Conservation (phyloP, 1,140 invertebrate species). For the Neodiprion pinetum region DNA sequence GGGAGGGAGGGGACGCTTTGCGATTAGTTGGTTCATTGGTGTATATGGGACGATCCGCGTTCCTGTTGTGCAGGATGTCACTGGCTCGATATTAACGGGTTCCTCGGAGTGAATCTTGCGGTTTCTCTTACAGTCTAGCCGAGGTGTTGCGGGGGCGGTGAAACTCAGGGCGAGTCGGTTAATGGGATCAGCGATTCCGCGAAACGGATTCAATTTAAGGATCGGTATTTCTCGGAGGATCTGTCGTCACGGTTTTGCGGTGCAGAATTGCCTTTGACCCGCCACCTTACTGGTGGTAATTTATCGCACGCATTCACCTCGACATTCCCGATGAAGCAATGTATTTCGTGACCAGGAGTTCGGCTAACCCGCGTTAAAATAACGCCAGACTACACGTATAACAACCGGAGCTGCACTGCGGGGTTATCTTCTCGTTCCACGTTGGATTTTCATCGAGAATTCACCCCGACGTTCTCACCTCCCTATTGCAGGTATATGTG, state of each 20-base stretch:
- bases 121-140: neutral
- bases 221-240: neutral
- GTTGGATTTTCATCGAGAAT: neutral
- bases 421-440: neutral
- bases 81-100: too few species aligned
- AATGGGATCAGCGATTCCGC: conserved; percentile 4
- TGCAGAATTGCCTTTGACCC: conserved; percentile 1
- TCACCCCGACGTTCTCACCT: neutral
- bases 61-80: too few species aligned
- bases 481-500: too few species aligned
- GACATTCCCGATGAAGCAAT: conserved; percentile 1
- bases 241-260: neutral
- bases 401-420: neutral
- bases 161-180: neutral
- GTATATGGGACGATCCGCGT: too few species aligned
- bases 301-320: conserved; percentile 2
- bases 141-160: neutral
- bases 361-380: neutral
- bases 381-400: neutral
- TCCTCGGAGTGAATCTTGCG: too few species aligned
- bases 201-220: neutral
- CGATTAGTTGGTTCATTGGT: too few species aligned
- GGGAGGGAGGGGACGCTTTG: too few species aligned
- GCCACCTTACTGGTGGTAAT: neutral
- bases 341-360: conserved; percentile 5